Evolutionary conservation across 2,797 vertebrate species (phyloP), one percentile per base, ranked within the genome.

Genomic region (Rhinichthys osculus): DNA sequence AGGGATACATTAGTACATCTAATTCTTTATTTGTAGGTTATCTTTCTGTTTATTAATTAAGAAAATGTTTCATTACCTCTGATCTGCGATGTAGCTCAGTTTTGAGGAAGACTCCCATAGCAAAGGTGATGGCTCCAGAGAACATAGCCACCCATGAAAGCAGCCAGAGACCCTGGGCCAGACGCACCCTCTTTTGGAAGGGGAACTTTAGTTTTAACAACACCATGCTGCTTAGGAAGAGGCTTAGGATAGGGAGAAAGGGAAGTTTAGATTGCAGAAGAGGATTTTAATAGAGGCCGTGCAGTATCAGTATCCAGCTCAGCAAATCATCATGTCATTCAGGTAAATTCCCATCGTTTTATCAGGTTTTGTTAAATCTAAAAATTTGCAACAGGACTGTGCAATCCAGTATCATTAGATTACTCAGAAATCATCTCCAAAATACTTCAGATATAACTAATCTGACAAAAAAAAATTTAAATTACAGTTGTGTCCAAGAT

Each of bases 101-200:
- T 95, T 99, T 99, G 69, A 99, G 96, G 91, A 97, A 98, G 85
- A 99, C 92, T 4, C 98, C 98, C 88, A 99, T 94, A 88, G 95
- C 94, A 90, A 99, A 98, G 91, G 98, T 91, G 85, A 97, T 86
- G 87, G 96, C 95, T 87, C 97, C 97, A 17, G 96, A 96, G 89
- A 97, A 87, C 89, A 98, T 96, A 0, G 97, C 96, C 89, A 97
- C 90, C 98, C 98, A 99, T 91, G 98, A 98, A 92, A 99, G 92
- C 77, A 99, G 95, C 98, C 98, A 99, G 89, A 99, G 95, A 85
- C 97, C 97, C 92, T 99, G 98, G 0, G 98, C 98, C 92, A 99
- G 91, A 90, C 96, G 98, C 90, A 99, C 98, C 74, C 98, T 93
- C 92, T 96, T 96, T 95, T 97, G 97, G 93, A 97, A 96, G 91